Percentiles rank a stretch among this genome's conserved stretches.
phyloP scores from a whole-genome alignment of 2,113 vertebrate genomes.

The Pristiophorus japonicus region DNA sequence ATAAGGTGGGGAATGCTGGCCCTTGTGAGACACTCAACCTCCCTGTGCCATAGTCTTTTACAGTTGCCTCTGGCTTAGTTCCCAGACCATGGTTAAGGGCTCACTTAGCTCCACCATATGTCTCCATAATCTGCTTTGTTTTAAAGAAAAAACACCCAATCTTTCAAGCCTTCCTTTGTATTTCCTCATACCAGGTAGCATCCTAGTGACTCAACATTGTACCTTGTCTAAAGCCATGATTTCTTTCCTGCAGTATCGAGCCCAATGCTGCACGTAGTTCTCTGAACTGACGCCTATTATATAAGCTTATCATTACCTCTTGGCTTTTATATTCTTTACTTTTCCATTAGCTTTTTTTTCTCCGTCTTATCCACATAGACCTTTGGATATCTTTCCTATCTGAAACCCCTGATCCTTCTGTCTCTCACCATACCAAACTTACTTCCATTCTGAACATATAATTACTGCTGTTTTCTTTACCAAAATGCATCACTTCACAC shows the following conservation, averaged over 20 bases:
- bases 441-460: constrained; percentile 27
- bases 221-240: neutral
- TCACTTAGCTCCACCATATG: neutral
- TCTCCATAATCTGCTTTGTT: neutral
- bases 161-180: neutral
- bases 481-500: neutral
- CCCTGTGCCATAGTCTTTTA: neutral
- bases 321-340: neutral
- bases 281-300: too few species aligned
- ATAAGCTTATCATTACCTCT: neutral
- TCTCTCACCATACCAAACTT: constrained; percentile 43
- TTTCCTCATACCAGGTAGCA: neutral
- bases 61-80: neutral
- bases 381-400: too few species aligned
- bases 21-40: neutral
- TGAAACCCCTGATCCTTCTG: constrained; percentile 27
- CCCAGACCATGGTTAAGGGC: neutral
- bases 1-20: neutral
- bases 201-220: neutral
- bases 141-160: neutral
- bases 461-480: constrained; percentile 38
- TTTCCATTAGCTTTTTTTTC: neutral
- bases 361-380: too few species aligned
- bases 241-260: neutral
- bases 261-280: too few species aligned